A percentile compares a stretch with the other conserved stretches of the same genome.
Evolutionary conservation across 1,140 invertebrate genomes (phyloP).

Genomic region (Eriosoma lanigerum): DNA sequence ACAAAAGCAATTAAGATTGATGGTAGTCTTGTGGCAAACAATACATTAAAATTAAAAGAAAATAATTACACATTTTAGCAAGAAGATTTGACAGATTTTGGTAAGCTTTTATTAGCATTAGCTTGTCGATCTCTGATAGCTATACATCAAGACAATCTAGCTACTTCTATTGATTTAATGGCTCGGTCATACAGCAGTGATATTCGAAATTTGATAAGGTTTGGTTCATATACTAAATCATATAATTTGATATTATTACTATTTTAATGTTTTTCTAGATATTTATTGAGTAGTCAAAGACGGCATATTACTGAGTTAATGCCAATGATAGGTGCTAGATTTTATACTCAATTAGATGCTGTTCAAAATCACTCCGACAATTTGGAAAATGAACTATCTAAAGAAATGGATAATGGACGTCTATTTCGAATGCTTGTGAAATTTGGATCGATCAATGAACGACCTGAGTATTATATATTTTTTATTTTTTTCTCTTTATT

Average conservation of each 20-base stretch:
- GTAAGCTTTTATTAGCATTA: constrained; percentile 86
- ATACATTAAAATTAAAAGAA: neutral
- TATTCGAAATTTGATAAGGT: constrained; percentile 92
- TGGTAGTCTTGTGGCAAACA: too few relatives aligned
- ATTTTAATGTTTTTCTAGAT: constrained; percentile 61
- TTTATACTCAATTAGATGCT: constrained; percentile 89
- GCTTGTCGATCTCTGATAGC: constrained; percentile 88
- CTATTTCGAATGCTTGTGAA: constrained; percentile 88
- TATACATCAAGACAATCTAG: constrained; percentile 80
- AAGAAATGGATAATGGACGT: constrained; percentile 93
- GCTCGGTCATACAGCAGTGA: constrained; percentile 86
- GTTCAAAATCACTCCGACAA: constrained; percentile 83
- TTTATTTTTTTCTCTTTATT: too few relatives aligned
- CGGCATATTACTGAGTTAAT: constrained; percentile 92
- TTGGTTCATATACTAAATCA: constrained; percentile 58
- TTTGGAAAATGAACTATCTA: constrained; percentile 85
- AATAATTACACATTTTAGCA: constrained; percentile 62
- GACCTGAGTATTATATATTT: constrained; percentile 75
- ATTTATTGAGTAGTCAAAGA: constrained; percentile 72
- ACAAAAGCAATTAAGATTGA: too few relatives aligned
- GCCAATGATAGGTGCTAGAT: constrained; percentile 96
- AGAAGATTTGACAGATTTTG: constrained; percentile 89
- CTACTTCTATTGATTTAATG: constrained; percentile 85
- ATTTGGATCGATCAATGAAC: constrained; percentile 86
- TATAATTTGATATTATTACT: neutral